phyloP scores from a whole-genome alignment of 2,888 invertebrate species.

The Heliothis peltigera region DNA sequence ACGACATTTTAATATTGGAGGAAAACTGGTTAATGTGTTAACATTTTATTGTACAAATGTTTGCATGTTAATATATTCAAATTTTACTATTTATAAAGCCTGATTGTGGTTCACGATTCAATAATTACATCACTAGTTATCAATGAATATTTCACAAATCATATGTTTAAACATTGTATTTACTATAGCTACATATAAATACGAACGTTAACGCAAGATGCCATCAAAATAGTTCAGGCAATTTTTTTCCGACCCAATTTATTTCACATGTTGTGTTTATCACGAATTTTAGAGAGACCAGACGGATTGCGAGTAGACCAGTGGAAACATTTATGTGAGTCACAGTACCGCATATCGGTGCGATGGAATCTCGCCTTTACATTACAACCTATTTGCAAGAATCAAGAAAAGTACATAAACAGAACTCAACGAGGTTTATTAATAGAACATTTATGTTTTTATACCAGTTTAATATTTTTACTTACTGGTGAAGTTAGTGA shows the following conservation, averaged over 20 bases:
- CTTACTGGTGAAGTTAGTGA: background rate
- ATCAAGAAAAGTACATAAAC: background rate
- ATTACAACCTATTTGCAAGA: background rate
- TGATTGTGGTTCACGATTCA: background rate
- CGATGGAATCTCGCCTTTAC: too few species aligned
- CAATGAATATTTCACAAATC: background rate
- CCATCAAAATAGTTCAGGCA: too few species aligned
- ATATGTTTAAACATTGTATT: too few species aligned
- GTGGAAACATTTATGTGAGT: too few species aligned
- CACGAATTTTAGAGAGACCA: too few species aligned
- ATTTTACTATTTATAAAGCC: constrained; percentile 10
- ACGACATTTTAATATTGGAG: constrained; percentile 22
- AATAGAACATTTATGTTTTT: background rate
- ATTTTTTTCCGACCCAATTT: too few species aligned
- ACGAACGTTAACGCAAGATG: too few species aligned
- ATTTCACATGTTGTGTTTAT: too few species aligned
- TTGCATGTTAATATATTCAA: constrained; percentile 13
- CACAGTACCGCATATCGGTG: too few species aligned
- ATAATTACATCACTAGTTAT: background rate
- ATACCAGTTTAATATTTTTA: background rate
- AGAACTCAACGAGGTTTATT: too few species aligned
- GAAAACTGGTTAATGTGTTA: constrained; percentile 29
- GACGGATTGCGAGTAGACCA: too few species aligned
- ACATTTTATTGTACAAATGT: constrained; percentile 4
- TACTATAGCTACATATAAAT: too few species aligned